phyloP scores from a whole-genome alignment of 1,140 invertebrate genomes.

The Scylla paramamosain region DNA sequence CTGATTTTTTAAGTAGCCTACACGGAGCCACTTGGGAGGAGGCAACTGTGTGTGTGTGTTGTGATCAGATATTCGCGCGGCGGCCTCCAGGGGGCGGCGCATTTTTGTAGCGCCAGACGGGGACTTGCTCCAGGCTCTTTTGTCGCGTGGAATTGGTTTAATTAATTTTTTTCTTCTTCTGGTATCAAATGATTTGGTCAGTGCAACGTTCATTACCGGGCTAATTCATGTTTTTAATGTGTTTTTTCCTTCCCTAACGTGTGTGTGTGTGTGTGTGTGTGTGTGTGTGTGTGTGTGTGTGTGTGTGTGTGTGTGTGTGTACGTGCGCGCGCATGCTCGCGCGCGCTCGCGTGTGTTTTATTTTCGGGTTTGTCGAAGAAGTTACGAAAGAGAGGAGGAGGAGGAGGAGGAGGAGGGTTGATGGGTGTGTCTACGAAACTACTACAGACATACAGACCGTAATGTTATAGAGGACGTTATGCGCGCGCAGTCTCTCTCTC shows the following conservation, averaged over 20 bases:
- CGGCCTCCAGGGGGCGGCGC: background rate
- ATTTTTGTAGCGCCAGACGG: constrained; percentile 35
- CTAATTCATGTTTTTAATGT: constrained; percentile 41
- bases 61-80: constrained; percentile 40
- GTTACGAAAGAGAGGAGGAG: background rate
- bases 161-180: constrained; percentile 21
- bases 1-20: constrained; percentile 25
- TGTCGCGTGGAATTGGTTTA: background rate
- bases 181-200: constrained; percentile 37
- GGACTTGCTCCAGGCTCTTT: background rate
- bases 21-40: background rate
- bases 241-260: background rate
- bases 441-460: too few relatives aligned
- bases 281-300: constrained; percentile 25
- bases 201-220: constrained; percentile 52
- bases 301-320: constrained; percentile 6
- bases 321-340: too few relatives aligned
- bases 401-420: background rate
- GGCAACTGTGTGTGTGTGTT: background rate
- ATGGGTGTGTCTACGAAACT: background rate
- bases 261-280: constrained; percentile 4
- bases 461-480: background rate
- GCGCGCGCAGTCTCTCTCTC: background rate
- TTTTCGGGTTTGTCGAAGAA: background rate
- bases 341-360: background rate